Conservation (phyloP, 2,888 invertebrate genomes). For the Stenurella melanura region DNA sequence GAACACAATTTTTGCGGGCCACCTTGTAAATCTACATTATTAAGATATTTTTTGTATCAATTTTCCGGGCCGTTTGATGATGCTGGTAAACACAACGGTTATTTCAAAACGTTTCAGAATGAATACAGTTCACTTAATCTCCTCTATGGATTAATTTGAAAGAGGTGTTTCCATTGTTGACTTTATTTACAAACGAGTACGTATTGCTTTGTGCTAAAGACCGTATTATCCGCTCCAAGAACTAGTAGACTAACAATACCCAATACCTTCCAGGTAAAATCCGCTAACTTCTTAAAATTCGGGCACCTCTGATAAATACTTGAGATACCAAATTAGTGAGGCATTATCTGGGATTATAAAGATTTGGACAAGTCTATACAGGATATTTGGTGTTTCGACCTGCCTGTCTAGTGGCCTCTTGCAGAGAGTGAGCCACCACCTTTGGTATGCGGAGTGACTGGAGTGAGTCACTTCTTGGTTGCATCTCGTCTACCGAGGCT, state of each 20-base stretch:
- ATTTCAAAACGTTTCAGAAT: constrained; percentile 6
- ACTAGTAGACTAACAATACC: not conserved
- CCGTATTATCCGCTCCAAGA: constrained; percentile 22
- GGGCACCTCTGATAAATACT: constrained; percentile 36
- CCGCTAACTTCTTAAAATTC: constrained; percentile 43
- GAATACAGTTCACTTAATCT: constrained; percentile 29
- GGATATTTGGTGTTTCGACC: constrained; percentile 25
- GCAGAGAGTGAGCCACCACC: constrained; percentile 1
- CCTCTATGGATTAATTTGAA: constrained; percentile 25
- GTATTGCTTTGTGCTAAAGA: constrained; percentile 21
- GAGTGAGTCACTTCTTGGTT: constrained; percentile 22
- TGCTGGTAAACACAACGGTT: not conserved
- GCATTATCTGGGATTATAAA: constrained; percentile 35
- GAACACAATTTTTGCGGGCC: not conserved
- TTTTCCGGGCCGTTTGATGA: constrained; percentile 9
- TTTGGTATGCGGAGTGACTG: constrained; percentile 26
- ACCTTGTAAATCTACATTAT: not conserved
- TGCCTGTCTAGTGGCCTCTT: constrained; percentile 20
- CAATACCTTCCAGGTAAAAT: constrained; percentile 49
- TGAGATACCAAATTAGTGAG: constrained; percentile 46
- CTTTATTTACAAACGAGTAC: constrained; percentile 35
- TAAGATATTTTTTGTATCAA: constrained; percentile 14
- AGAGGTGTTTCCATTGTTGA: constrained; percentile 36
- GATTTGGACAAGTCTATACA: constrained; percentile 33
- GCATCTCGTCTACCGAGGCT: not conserved